Conservation (phyloP, 2,797 vertebrate species). For the Aselliscus stoliczkanus region DNA sequence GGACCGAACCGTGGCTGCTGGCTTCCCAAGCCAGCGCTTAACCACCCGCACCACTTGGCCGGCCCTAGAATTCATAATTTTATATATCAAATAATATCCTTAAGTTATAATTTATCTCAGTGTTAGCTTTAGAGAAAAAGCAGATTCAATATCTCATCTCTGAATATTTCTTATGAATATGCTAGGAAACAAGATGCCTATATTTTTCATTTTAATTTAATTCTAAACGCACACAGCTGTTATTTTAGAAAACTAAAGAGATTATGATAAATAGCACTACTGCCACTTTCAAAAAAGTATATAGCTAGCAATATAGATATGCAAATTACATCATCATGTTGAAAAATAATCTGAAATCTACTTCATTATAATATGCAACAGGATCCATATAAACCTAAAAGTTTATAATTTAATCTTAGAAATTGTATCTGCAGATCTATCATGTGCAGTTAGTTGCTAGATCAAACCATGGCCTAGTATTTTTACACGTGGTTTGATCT, state of each 20-base stretch:
- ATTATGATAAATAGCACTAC: not conserved
- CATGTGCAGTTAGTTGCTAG: not conserved
- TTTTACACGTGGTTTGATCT: constrained; percentile 22
- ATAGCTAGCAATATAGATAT: not conserved
- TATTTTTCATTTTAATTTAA: constrained; percentile 21
- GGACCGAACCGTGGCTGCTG: no score
- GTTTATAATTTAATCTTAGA: constrained; percentile 31
- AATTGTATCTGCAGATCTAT: not conserved
- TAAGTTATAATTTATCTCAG: not conserved
- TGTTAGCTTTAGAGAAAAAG: not conserved
- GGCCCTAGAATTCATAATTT: no score
- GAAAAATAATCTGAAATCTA: constrained; percentile 32
- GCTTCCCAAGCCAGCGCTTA: no score
- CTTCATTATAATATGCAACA: not conserved
- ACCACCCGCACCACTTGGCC: no score
- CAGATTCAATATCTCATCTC: not conserved
- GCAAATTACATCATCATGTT: not conserved
- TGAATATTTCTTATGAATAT: constrained; percentile 34
- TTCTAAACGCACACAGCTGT: not conserved
- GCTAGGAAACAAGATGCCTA: not conserved
- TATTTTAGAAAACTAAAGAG: constrained; percentile 23
- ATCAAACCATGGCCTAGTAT: constrained; percentile 33
- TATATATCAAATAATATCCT: not conserved
- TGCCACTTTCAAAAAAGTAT: constrained; percentile 27
- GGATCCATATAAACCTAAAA: not conserved